Evolutionary conservation across 2,888 invertebrate species (phyloP), one percentile per base, ranked within the genome.

Genomic region (Microdon myrmicae): DNA sequence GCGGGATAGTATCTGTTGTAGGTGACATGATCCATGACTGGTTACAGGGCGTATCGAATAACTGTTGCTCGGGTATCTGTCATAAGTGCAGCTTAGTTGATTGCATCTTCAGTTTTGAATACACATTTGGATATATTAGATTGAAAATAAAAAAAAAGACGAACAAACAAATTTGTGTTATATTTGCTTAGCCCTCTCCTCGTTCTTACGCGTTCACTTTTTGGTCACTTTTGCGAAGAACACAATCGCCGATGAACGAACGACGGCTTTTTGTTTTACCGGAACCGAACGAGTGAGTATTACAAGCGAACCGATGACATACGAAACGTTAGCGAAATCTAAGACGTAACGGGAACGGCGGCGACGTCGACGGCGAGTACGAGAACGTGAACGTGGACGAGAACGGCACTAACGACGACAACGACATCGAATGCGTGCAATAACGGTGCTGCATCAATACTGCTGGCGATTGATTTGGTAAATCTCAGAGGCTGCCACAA

Each of bases 341-440:
- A 56, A 43, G 39, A 37, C 64, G 61, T 43, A 44, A 49, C 45
- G 58, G 59, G 51, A 43, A 60, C 47, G 28, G 28, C 35, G 59
- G 66, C 75, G 70, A 74, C 73, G 72, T 73, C 70, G 71, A 73
- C 73, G 72, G 73, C 71, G 74, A 72, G 72, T 74, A 73, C 73
- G 71, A 71, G 72, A 72, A 14, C 71, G 72, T 72, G 72, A 73
- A 74, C 75, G 73, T 71, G 55, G 44, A 54, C 54, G 44, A 45
- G 37, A 31, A 53, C 53, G 53, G 43, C 58, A 51, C 22, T 6
- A 5, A 58, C 53, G 51, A 58, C 39, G 45, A 28, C 47, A 47
- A 55, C 45, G 66, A 39, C 53, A 54, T 59, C 59, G 58, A 59
- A 54, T 66, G 66, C 66, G 66, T 66, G 54, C 66, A 59, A 66